Base-by-base conservation (phyloP, 2,888 invertebrate genomes). In the Chydorus sphaericus region DNA sequence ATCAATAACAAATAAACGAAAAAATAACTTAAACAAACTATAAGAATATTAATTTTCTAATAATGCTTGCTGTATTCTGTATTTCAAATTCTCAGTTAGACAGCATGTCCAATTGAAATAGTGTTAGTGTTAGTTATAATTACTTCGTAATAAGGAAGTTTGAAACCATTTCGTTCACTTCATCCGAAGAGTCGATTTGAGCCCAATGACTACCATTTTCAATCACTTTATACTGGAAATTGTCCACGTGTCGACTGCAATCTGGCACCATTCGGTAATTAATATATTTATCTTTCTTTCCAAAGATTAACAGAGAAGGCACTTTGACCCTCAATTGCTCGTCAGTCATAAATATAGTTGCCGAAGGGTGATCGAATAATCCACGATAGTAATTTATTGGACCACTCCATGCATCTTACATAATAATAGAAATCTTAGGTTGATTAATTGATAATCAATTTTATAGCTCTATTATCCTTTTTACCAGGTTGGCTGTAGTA, bases 351-450 rank as follows among this genome's bases (percentile, higher is more conserved):
- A 48, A n/a, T 44, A 33, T 7, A 57, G 5, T 0, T 60, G 5
- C 5, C 14, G 38, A 26, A 51, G 53, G 7, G 56, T 39, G 54
- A 16, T 16, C 11, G 39, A 39, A 33, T n/a, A 36, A 1, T 11
- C 53, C 26, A 10, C 78, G 68, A 63, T 78, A 79, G 66, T 77
- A 79, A 63, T 78, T 77, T 14, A 79, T 65, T 0, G 78, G 75
- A 1, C 72, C 69, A 1, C 75, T 77, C 36, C 76, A 66, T 1
- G 76, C 75, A 62, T 65, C 78, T 77, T 70, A 23, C 71, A 70
- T 59, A 52, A 58, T 61, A 29, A 37, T 30, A 26, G 38, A 10
- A 30, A n/a, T 33, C 36, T 29, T 11, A 16, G 48, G n/a, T 36
- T 48, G 18, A 33, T 30, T 38, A 44, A 57, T 23, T n/a, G n/a